Evolutionary conservation across 1,140 invertebrate genomes (phyloP).

Genomic region (Lordiphosa clarofinis): DNA sequence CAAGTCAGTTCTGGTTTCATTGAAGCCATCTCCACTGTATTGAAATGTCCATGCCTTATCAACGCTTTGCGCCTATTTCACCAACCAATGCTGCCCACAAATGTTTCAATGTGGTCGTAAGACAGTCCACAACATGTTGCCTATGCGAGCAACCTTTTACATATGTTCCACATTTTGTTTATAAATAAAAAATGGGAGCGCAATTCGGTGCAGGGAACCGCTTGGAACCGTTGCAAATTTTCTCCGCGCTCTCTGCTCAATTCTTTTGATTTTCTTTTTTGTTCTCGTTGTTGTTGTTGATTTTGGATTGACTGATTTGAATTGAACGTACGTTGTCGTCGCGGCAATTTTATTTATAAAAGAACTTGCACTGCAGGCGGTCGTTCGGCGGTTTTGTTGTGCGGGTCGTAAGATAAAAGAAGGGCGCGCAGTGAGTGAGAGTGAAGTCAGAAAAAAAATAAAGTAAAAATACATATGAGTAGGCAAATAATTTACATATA

Average conservation of each 20-base stretch:
- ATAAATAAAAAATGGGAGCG: slow-evolving; percentile 75
- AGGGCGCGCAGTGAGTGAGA: slow-evolving; percentile 11
- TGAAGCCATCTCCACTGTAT: slow-evolving; percentile 12
- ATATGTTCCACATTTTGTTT: slow-evolving; percentile 74
- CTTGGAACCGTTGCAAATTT: slow-evolving; percentile 75
- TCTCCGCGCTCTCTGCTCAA: slow-evolving; percentile 26
- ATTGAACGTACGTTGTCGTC: slow-evolving; percentile 53
- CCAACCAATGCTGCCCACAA: slow-evolving; percentile 38
- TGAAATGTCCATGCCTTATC: slow-evolving; percentile 34
- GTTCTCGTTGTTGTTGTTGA: slow-evolving; percentile 7
- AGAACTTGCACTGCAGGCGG: slow-evolving; percentile 74
- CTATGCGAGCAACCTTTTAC: slow-evolving; percentile 3
- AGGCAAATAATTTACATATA: slow-evolving; percentile 27
- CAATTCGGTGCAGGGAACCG: slow-evolving; percentile 75
- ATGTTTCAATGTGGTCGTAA: slow-evolving; percentile 6
- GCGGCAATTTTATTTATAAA: slow-evolving; percentile 60
- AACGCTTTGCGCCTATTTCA: slow-evolving; percentile 20
- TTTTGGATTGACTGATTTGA: slow-evolving; percentile 43
- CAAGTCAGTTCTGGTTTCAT: background rate
- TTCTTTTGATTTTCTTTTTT: slow-evolving; percentile 58
- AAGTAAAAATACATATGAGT: slow-evolving; percentile 4
- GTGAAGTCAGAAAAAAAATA: slow-evolving; percentile 33
- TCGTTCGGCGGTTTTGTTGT: slow-evolving; percentile 24
- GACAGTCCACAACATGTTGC: slow-evolving; percentile 8
- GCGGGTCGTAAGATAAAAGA: slow-evolving; percentile 38